Base-by-base conservation (phyloP, 2,113 vertebrate species). In the Tachysurus vachellii region DNA sequence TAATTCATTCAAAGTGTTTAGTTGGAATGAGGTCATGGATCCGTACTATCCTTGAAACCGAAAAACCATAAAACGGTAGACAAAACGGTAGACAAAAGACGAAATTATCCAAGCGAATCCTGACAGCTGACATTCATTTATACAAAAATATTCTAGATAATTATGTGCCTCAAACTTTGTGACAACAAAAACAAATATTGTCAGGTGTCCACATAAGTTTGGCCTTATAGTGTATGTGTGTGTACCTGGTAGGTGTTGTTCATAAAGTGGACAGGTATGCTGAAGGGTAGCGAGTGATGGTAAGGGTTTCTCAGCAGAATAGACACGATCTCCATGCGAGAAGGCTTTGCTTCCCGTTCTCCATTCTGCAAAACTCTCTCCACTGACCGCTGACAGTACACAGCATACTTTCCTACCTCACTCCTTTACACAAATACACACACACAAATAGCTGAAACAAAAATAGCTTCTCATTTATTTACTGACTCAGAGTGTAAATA, bases 191-290 rank as follows among this genome's bases (percentile, higher is more conserved):
- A 0, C 42, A 47, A 1, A 75, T 44, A 44, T 12, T 19, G 12
- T 26, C 50, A 79, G 14, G n/a, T 56, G 50, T 21, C 54, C 31
- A 79, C 53, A 80, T 80, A 21, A 17, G 2, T 56, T 57, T 57
- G 9, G n/a, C 77, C n/a, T 26, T 81, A 61, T 61, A 81, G 44
- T 23, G 86, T 76, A 19, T n/a, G 12, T 44, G 54, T 59, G 76
- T 68, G 62, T 56, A 97, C 97, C 96, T 98, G 96, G 91, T 98
- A 98, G 11, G 97, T 96, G 88, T 94, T 95, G 7, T 96, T 97
- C 95, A 96, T 96, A 85, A 98, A 97, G 93, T 98, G 97, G 54
- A 98, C 97, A 0, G 97, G 97, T 92, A 98, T 97, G 93, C 97
- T 98, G 93, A 98, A 98, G 4, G 97, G 97, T 77, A 98, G 93